These are phyloP conservation scores for Girardia tigrina DNA, from an alignment of 2,888 invertebrate species.

Conservation along the genomic window DNA sequence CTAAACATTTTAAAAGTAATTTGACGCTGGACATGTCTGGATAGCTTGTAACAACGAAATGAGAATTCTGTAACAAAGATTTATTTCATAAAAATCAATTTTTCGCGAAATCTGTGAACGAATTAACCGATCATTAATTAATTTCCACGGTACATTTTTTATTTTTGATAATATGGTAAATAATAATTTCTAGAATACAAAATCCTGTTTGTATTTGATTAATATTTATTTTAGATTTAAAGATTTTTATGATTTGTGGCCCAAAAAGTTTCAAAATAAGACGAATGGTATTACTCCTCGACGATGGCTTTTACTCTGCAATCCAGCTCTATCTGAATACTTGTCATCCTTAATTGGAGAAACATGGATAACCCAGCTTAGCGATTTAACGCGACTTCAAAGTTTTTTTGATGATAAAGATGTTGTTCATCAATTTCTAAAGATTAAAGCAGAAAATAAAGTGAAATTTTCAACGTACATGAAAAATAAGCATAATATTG, in stretches of 20 bases:
- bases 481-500: slow-evolving; percentile 72
- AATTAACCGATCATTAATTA: no score
- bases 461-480: slow-evolving; percentile 70
- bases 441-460: slow-evolving; percentile 93
- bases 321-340: slow-evolving; percentile 81
- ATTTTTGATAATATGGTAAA: no score
- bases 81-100: no score
- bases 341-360: slow-evolving; percentile 94
- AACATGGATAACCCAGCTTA: slow-evolving; percentile 81
- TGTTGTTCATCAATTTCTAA: slow-evolving; percentile 75
- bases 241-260: slow-evolving; percentile 83
- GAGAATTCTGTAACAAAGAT: no score
- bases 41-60: no score
- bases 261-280: slow-evolving; percentile 95
- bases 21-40: no score
- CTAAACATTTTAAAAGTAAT: no score
- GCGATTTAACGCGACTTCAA: slow-evolving; percentile 68
- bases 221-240: slow-evolving; percentile 56
- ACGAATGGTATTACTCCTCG: slow-evolving; percentile 98
- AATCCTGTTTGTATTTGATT: no score
- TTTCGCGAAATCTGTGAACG: no score
- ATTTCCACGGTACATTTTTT: no score
- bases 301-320: slow-evolving; percentile 89
- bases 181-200: no score
- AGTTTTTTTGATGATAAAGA: slow-evolving; percentile 69